Evolutionary conservation across 2,113 vertebrate genomes (phyloP).

Genomic region (Cettia cetti): DNA sequence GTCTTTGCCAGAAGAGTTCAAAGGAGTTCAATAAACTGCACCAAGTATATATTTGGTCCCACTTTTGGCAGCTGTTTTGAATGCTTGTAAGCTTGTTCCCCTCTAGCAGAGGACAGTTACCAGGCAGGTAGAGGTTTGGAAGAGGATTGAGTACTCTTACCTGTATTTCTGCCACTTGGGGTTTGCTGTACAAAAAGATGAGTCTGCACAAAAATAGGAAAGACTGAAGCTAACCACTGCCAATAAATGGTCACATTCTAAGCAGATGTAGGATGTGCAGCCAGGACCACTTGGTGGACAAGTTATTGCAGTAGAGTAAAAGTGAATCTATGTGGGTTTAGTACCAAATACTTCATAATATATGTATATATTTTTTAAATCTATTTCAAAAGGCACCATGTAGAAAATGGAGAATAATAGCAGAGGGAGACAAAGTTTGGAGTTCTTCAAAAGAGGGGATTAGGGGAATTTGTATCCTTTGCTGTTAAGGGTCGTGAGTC

Average conservation of each 20-base stretch:
- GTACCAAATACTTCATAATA: neutral
- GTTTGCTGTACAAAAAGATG: neutral
- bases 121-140: neutral
- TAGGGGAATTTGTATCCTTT: neutral
- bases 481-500: neutral
- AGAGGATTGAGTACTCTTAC: neutral
- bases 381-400: neutral
- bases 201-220: neutral
- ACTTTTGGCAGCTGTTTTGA: neutral
- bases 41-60: neutral
- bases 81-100: neutral
- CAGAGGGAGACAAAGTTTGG: neutral
- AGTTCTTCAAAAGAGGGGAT: neutral
- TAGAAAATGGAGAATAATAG: neutral
- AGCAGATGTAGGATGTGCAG: neutral
- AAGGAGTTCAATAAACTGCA: neutral
- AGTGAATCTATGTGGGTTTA: neutral
- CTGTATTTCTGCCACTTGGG: neutral
- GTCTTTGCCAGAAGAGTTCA: neutral
- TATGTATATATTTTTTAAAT: neutral
- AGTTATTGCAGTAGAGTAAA: neutral
- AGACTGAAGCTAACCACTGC: neutral
- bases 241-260: neutral
- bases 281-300: neutral
- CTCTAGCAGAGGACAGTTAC: neutral